phyloP scores from a whole-genome alignment of 1,140 invertebrate genomes.

The Drosophila ercepeae region DNA sequence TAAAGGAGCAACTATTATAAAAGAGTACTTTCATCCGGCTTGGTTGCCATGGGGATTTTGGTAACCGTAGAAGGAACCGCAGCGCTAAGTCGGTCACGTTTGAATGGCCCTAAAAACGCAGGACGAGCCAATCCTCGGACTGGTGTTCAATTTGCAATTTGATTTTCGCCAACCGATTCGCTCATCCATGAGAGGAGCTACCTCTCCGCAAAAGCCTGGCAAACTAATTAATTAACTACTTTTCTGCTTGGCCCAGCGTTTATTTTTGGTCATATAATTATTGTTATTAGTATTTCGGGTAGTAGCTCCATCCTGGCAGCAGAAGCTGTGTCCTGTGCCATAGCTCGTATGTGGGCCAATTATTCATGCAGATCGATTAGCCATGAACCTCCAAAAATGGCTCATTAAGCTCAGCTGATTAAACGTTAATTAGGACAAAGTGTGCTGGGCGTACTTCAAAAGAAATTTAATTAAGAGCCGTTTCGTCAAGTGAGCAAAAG shows the following conservation, averaged over 20 bases:
- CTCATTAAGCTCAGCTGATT: slow-evolving; percentile 61
- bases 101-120: slow-evolving; percentile 9
- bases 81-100: slow-evolving; percentile 60
- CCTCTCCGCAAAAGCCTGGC: slow-evolving; percentile 10
- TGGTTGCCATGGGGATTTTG: slow-evolving; percentile 24
- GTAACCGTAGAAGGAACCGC: not conserved
- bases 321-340: slow-evolving; percentile 50
- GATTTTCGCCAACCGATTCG: slow-evolving; percentile 40
- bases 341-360: slow-evolving; percentile 37
- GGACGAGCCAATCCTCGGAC: slow-evolving; percentile 1
- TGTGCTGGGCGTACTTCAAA: slow-evolving; percentile 59
- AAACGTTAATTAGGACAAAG: slow-evolving; percentile 63
- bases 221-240: slow-evolving; percentile 69
- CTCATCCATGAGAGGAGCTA: slow-evolving; percentile 37
- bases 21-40: slow-evolving; percentile 4
- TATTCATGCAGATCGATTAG: slow-evolving; percentile 76
- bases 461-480: slow-evolving; percentile 65
- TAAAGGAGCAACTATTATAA: slow-evolving; percentile 4
- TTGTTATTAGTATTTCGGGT: slow-evolving; percentile 46
- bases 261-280: slow-evolving; percentile 44
- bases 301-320: not conserved
- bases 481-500: slow-evolving; percentile 31
- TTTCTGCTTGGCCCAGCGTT: slow-evolving; percentile 44
- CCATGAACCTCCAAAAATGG: slow-evolving; percentile 55
- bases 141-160: slow-evolving; percentile 46